Conservation (phyloP, 2,797 vertebrate genomes). For the Cygnus olor region DNA sequence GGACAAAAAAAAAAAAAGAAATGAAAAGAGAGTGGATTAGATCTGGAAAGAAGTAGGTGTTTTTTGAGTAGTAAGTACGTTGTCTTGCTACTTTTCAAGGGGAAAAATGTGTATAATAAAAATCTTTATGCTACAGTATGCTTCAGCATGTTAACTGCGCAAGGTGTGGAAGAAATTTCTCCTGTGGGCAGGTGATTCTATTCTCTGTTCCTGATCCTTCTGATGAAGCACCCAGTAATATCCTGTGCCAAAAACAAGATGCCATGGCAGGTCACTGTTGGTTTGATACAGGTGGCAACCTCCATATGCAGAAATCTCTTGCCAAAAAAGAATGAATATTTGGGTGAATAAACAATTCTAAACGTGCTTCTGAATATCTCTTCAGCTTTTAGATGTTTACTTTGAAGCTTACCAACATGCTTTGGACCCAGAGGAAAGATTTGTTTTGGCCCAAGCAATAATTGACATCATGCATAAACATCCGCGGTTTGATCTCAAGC, state of each 20-base stretch:
- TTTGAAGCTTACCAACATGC: slow-evolving; percentile 83
- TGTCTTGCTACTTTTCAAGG: not conserved
- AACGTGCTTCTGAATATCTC: not conserved
- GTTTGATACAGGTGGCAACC: not conserved
- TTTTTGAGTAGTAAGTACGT: not conserved
- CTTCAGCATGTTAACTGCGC: not conserved
- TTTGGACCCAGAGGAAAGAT: slow-evolving; percentile 78
- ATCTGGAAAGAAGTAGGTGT: not conserved
- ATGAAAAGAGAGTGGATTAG: not conserved
- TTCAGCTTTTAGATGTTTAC: slow-evolving; percentile 83
- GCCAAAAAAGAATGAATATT: not conserved
- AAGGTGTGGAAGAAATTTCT: not conserved
- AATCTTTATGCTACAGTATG: not conserved
- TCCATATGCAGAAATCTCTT: not conserved
- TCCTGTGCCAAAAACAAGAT: not conserved
- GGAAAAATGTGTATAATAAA: not conserved
- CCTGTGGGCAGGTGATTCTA: not conserved
- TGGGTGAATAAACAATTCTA: not conserved
- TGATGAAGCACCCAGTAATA: not conserved
- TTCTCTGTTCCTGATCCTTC: not conserved
- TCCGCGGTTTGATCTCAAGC: slow-evolving; percentile 77
- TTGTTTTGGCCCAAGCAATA: slow-evolving; percentile 77
- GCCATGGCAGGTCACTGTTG: not conserved
- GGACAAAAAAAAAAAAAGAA: not conserved
- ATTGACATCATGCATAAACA: slow-evolving; percentile 76